phyloP scores from a whole-genome alignment of 2,113 vertebrate species.

The Zosterops pallidus region DNA sequence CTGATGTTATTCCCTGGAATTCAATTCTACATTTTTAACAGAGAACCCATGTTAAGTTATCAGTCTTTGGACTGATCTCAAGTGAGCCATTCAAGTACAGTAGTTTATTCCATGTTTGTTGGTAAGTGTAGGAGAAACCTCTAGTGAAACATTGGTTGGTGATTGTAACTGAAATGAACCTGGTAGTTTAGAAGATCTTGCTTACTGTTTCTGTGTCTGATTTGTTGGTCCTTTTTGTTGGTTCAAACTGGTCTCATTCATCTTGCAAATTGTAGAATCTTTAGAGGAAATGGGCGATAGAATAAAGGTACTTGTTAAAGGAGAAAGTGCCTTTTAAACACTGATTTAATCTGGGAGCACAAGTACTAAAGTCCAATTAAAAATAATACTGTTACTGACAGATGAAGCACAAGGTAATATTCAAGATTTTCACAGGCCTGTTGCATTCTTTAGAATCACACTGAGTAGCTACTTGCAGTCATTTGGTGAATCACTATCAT shows the following conservation, averaged over 20 bases:
- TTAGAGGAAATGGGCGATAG: background rate
- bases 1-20: background rate
- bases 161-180: background rate
- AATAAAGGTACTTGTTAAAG: background rate
- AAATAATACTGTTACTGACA: background rate
- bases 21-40: background rate
- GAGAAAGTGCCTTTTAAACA: background rate
- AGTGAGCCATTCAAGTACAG: background rate
- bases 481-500: background rate
- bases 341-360: background rate
- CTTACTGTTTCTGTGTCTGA: background rate
- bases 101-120: background rate
- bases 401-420: background rate
- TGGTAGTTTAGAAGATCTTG: background rate
- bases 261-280: background rate
- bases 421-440: background rate
- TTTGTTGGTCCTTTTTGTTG: background rate
- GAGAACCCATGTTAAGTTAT: background rate
- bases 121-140: background rate
- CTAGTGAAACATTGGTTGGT: background rate
- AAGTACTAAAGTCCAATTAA: background rate
- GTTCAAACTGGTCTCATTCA: background rate
- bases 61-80: background rate
- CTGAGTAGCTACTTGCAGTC: background rate
- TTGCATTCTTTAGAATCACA: background rate